Percentiles rank a stretch among this genome's conserved stretches.
Conservation (phyloP, 64 coral and sea anemone species). For the Pachyseris speciosa region DNA sequence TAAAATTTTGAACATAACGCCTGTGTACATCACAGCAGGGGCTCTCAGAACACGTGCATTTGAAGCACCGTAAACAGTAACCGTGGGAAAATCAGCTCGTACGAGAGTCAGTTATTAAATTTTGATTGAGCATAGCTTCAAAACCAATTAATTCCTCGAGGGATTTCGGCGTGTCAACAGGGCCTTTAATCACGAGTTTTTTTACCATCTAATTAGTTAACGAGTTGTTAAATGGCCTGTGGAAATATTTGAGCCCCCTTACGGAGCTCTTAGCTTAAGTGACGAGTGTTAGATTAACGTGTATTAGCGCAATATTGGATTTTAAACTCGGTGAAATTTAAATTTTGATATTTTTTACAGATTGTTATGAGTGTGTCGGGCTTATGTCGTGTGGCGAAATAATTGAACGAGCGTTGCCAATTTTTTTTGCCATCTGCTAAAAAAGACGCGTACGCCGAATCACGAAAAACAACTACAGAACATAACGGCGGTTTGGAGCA, state of each 20-base stretch:
- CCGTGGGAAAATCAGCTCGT: conserved; percentile 31
- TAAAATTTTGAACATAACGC: background rate
- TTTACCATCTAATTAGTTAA: conserved; percentile 6
- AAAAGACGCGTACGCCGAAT: background rate
- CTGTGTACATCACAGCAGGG: conserved; percentile 13
- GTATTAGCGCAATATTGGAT: background rate
- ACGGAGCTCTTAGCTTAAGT: background rate
- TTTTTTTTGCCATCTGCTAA: conserved; percentile 1
- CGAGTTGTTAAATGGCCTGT: conserved; percentile 3
- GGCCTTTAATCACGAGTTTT: background rate
- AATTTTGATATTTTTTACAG: no score
- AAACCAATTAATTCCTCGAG: conserved; percentile 30
- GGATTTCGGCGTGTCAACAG: background rate
- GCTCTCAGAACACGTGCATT: background rate
- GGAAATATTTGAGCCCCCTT: background rate
- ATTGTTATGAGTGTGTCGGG: background rate
- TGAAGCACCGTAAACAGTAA: background rate
- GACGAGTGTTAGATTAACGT: no score
- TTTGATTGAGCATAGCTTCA: conserved; percentile 17
- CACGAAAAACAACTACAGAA: background rate
- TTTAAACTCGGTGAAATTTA: background rate
- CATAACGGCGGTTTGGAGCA: background rate
- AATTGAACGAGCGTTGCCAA: background rate
- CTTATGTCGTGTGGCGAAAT: conserved; percentile 9
- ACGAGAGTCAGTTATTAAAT: background rate